Conservation (phyloP, 2,113 vertebrate genomes). For the Nicator chloris region DNA sequence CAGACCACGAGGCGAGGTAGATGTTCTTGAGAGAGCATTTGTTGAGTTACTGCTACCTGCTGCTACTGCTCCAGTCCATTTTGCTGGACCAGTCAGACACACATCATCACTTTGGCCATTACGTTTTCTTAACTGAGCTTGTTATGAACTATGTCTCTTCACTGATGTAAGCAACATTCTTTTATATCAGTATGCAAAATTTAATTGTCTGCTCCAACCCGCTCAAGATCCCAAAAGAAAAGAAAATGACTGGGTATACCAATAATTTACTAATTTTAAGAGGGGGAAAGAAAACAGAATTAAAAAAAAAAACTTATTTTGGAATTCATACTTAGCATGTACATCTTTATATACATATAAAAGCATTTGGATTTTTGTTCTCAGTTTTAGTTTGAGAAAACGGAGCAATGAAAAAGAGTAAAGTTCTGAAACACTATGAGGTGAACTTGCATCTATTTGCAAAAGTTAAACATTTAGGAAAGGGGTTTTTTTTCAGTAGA, state of each 20-base stretch:
- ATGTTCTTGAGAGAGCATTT: neutral
- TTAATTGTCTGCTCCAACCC: neutral
- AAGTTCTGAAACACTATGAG: neutral
- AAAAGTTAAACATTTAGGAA: neutral
- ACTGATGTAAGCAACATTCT: neutral
- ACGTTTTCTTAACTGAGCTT: neutral
- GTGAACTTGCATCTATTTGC: neutral
- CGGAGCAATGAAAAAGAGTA: neutral
- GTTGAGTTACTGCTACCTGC: neutral
- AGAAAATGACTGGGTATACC: neutral
- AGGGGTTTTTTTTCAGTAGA: neutral
- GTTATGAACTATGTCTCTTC: neutral
- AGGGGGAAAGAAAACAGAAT: neutral
- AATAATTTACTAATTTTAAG: neutral
- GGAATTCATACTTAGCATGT: neutral
- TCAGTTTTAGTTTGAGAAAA: neutral
- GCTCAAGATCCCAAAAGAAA: neutral
- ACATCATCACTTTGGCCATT: neutral
- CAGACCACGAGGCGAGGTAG: rapidly evolving
- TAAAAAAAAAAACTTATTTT: neutral
- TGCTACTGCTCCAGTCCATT: neutral
- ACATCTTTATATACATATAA: neutral
- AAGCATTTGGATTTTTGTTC: neutral
- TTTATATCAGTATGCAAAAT: neutral
- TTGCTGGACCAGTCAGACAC: neutral